Evolutionary conservation across 2,113 vertebrate species (phyloP), one percentile per base, ranked within the genome.

Genomic region (Gymnarchus niloticus): DNA sequence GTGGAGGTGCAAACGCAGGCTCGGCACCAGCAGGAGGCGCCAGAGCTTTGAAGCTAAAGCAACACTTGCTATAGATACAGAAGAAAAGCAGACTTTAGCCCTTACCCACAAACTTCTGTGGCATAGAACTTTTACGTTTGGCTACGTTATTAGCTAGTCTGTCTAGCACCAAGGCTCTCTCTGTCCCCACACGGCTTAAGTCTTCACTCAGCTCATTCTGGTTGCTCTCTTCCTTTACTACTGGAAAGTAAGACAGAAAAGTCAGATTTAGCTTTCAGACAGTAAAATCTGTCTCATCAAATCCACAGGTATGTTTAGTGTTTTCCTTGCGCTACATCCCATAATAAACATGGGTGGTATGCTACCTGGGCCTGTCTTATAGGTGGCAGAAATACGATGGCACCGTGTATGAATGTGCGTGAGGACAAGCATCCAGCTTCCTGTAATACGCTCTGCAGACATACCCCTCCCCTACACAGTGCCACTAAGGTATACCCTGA

Each of bases 61-160:
- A 56, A 54, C 69, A 82, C 51, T 57, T 69, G 84, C 85, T 87
- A 87, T 84, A 86, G 57, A 61, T 86, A 93, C 85, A 92, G 86
- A 92, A 93, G 96, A 93, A 93, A 96, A 97, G 94, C 95, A 96
- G 96, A 96, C 92, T 95, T 94, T 90, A 93, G 94, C 96, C 97
- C 98, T 99, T 99, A 99, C 98, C 98, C 94, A 99, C 95, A 97
- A 99, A 99, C 97, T 98, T 99, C 97, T 99, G 98, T 96, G 98
- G 98, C 97, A 99, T 97, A 97, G 97, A 99, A 95, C 98, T 99
- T 95, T 99, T 99, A 96, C 98, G 97, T 94, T 98, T 99, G 95
- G 98, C 97, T 96, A 99, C 97, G 95, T 99, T 99, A 97, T 96
- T 99, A 95, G 98, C 97, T 96, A 99, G 95, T 95, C 97, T 98